A percentile compares a stretch with the other conserved stretches of the same genome.
These are phyloP conservation scores for Heliothis peltigera DNA, from an alignment of 2,888 invertebrate species.

Conservation along the genomic window DNA sequence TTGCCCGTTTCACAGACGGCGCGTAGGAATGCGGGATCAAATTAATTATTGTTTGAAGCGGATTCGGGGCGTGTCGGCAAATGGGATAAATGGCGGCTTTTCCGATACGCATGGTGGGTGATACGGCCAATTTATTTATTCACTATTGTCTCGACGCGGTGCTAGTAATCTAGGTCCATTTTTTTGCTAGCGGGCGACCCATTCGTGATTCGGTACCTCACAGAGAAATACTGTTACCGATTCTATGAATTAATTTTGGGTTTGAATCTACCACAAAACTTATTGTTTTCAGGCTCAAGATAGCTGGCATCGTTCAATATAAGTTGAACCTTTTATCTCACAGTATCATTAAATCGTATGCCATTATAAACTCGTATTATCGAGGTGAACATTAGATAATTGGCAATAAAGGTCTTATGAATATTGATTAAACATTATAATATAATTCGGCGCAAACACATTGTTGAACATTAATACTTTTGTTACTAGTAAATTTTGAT, in stretches of 20 bases:
- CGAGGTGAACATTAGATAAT: slow-evolving; percentile 18
- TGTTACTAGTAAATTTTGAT: background rate
- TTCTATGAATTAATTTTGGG: slow-evolving; percentile 16
- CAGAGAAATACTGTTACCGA: slow-evolving; percentile 19
- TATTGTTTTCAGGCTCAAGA: background rate
- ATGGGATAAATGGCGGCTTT: slow-evolving; percentile 67
- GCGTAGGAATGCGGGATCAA: slow-evolving; percentile 64
- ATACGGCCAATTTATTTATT: slow-evolving; percentile 66
- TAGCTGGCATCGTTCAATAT: background rate
- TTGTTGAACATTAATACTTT: slow-evolving; percentile 5
- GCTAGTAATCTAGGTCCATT: slow-evolving; percentile 25
- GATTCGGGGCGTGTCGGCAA: slow-evolving; percentile 55
- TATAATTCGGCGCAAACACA: slow-evolving; percentile 5
- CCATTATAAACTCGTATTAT: slow-evolving; percentile 27
- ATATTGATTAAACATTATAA: slow-evolving; percentile 35
- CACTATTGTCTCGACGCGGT: slow-evolving; percentile 39
- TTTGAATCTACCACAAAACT: background rate
- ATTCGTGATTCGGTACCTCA: slow-evolving; percentile 24
- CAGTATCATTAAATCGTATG: background rate
- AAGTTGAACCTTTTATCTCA: background rate
- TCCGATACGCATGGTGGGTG: slow-evolving; percentile 56
- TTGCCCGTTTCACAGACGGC: slow-evolving; percentile 51
- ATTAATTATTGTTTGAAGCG: slow-evolving; percentile 76
- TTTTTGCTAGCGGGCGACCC: slow-evolving; percentile 24
- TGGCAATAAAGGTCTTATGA: slow-evolving; percentile 31